Conservation (phyloP, 2,113 vertebrate species). For the Lepisosteus oculatus region DNA sequence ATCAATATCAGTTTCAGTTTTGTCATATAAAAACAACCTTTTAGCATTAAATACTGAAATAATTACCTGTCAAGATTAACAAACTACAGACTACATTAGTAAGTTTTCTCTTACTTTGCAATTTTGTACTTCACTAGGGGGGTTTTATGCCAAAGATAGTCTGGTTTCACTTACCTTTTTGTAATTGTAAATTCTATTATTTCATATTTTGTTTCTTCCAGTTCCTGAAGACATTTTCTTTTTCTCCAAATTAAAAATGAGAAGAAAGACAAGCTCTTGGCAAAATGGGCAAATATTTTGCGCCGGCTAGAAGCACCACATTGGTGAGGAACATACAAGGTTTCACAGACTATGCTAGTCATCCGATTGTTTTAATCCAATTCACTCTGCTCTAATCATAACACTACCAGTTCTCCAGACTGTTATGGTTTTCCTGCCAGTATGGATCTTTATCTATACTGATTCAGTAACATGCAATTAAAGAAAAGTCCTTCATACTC, state of each 20-base stretch:
- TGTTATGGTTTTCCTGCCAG: too few species aligned
- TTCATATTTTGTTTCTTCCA: conserved; percentile 34
- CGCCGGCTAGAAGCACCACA: conserved; percentile 12
- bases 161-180: conserved; percentile 16
- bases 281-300: conserved; percentile 29
- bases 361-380: conserved; percentile 6
- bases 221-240: conserved; percentile 42
- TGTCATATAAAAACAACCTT: neutral
- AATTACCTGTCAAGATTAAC: neutral
- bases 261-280: conserved; percentile 11
- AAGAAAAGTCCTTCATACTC: too few species aligned
- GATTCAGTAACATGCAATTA: too few species aligned
- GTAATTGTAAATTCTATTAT: conserved; percentile 28
- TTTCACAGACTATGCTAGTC: conserved; percentile 24
- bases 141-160: conserved; percentile 6
- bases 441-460: too few species aligned
- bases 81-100: neutral
- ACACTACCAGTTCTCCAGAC: too few species aligned
- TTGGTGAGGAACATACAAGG: conserved; percentile 17
- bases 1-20: neutral
- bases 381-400: neutral
- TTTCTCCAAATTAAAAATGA: conserved; percentile 26
- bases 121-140: conserved; percentile 3
- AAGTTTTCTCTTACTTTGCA: neutral
- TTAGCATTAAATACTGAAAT: conserved; percentile 2